Conservation (phyloP, 1,140 invertebrate species). For the Aphidius gifuensis region DNA sequence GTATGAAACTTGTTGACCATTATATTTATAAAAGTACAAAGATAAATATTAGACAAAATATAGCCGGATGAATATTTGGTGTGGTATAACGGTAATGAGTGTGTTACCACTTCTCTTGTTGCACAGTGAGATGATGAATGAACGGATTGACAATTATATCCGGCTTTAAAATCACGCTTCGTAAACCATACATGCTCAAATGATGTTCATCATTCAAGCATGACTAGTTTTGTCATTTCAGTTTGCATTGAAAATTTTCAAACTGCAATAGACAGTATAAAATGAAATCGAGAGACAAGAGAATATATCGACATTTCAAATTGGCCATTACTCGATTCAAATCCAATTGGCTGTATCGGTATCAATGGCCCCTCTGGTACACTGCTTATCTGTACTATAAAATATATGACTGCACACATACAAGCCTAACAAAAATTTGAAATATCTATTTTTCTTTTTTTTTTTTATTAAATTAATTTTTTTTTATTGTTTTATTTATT, state of each 20-base stretch:
- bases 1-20: too few species aligned
- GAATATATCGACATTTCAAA: constrained; percentile 26
- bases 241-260: not conserved
- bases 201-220: constrained; percentile 26
- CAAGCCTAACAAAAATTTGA: too few species aligned
- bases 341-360: constrained; percentile 39
- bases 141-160: constrained; percentile 26
- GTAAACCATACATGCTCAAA: constrained; percentile 11
- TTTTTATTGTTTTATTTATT: too few species aligned
- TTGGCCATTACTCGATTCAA: constrained; percentile 39
- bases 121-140: constrained; percentile 28
- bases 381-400: constrained; percentile 1
- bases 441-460: too few species aligned
- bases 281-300: constrained; percentile 14
- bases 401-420: too few species aligned
- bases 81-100: constrained; percentile 17
- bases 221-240: not conserved
- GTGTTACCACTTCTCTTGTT: constrained; percentile 21
- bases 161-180: constrained; percentile 33
- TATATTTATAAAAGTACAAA: too few species aligned
- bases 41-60: too few species aligned
- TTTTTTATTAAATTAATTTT: too few species aligned
- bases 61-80: too few species aligned
- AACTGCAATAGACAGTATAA: not conserved
- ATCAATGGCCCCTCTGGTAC: constrained; percentile 19